Conservation (phyloP, 2,888 invertebrate species). For the Lasioglossum lativentre region DNA sequence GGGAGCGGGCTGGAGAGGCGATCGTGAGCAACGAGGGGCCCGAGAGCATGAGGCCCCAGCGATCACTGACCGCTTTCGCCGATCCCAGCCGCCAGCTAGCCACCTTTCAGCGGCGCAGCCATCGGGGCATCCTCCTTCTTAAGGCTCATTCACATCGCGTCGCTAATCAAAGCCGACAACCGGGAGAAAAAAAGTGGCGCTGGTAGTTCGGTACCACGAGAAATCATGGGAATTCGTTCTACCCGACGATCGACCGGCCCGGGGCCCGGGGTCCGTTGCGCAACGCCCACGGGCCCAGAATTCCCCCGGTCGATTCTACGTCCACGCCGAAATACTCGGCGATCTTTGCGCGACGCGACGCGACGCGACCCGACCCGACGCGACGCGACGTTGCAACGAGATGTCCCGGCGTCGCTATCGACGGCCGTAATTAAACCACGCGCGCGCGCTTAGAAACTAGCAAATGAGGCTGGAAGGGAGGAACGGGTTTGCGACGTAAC, state of each 20-base stretch:
- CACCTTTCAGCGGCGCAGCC: slow-evolving; percentile 76
- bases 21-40: slow-evolving; percentile 73
- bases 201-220: slow-evolving; percentile 57
- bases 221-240: slow-evolving; percentile 68
- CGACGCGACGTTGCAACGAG: neutral
- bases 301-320: slow-evolving; percentile 5
- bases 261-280: slow-evolving; percentile 32
- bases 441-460: neutral
- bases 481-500: slow-evolving; percentile 20
- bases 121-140: slow-evolving; percentile 73
- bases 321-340: neutral
- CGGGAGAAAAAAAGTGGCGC: slow-evolving; percentile 53
- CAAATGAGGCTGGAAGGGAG: slow-evolving; percentile 14
- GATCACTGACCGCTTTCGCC: slow-evolving; percentile 79
- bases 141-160: slow-evolving; percentile 73
- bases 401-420: neutral
- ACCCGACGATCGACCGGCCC: slow-evolving; percentile 24
- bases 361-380: neutral
- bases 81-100: slow-evolving; percentile 74
- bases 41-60: slow-evolving; percentile 71
- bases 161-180: slow-evolving; percentile 71
- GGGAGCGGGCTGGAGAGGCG: slow-evolving; percentile 48
- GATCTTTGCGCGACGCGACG: neutral
- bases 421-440: slow-evolving; percentile 3
- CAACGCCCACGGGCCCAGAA: slow-evolving; percentile 28